Evolutionary conservation across 2,797 vertebrate species (phyloP), one percentile per base, ranked within the genome.

Genomic region (Leptoclinus maculatus): DNA sequence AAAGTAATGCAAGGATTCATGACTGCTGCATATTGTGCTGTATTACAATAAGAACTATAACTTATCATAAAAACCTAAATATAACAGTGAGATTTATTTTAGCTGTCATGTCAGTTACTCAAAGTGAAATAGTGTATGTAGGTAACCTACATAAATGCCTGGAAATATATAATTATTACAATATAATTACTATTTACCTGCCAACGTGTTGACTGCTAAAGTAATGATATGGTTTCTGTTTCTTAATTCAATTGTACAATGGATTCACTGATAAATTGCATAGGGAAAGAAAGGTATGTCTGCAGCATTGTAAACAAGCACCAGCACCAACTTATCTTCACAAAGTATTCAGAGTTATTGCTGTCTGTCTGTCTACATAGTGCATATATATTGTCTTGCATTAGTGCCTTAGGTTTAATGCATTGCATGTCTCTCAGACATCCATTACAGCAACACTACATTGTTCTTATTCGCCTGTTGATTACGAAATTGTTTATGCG

Each of bases 391-490:
- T 77, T 74, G 80, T 72, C 59, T 83, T 76, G 36, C 77, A 73
- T 85, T 84, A 66, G 63, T 74, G 53, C 68, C 75, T 72, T 54
- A 41, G 57, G 39, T 84, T 82, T 88, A 79, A 79, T 75, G 62
- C 68, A 78, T 71, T 53, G 69, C 65, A 23, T 80, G 66, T 83
- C 47, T 67, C 65, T 47, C 75, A 84, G 78, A 76, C 72, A 71
- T 75, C 69, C 75, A 84, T 88, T 86, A 86, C 70, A 77, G 79
- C 72, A 83, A 54, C 74, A 83, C 75, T 74, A 60, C 43, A 77
- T 89, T 85, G 76, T 88, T 90, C 36, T 83, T 89, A 83, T 86
- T 84, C 86, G 66, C 76, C 73, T 29, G 78, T 76, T 84, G 66
- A 86, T 82, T 66, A 66, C 66, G 10, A 88, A 85, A 87, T 83